Evolutionary conservation across 2,888 invertebrate species (phyloP), one percentile per base, ranked within the genome.

Genomic region (Lasiommata megera): DNA sequence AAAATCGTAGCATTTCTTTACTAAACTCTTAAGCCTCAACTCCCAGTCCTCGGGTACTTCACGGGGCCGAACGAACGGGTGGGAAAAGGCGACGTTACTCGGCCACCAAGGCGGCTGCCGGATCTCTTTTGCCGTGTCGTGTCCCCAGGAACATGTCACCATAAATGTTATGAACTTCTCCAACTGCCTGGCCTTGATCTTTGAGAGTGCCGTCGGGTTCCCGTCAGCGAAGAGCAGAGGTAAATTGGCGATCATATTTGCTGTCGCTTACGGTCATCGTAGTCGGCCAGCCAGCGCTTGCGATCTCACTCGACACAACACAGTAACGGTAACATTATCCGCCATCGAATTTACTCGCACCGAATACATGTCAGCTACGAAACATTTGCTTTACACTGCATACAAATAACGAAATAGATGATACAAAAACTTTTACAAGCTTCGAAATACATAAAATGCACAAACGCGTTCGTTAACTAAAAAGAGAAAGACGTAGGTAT

Each of bases 141-240:
- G 93, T 48, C 94, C 94, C 85, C 94, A 91, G 46, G 95, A 95
- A 86, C 94, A 95, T 76, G 94, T 94, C 67, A 95, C 94, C 94
- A 95, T 94, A 76, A 95, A 95, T 63, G 94, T 93, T 72, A 95
- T 93, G 77, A 95, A 95, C 69, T 92, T 92, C 84, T 95, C 94
- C 70, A 95, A 79, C 76, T 94, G 93, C 56, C 80, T 84, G 74
- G 92, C 87, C 28, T 92, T 90, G 67, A 94, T 93, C 73, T 93
- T 92, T 62, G 93, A 92, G 68, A 95, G 79, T 46, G 94, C 93
- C 54, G 93, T 93, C 47, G 95, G 95, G 77, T 94, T 93, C 67
- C 95, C 95, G 75, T 93, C 93, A 64, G 93, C 93, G 72, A 95
- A 94, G 52, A 95, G 83, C 68, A 95, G 91, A 68, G 95, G 95